Base-by-base conservation (phyloP, 2,888 invertebrate species). In the Pandemis cinnamomeana region DNA sequence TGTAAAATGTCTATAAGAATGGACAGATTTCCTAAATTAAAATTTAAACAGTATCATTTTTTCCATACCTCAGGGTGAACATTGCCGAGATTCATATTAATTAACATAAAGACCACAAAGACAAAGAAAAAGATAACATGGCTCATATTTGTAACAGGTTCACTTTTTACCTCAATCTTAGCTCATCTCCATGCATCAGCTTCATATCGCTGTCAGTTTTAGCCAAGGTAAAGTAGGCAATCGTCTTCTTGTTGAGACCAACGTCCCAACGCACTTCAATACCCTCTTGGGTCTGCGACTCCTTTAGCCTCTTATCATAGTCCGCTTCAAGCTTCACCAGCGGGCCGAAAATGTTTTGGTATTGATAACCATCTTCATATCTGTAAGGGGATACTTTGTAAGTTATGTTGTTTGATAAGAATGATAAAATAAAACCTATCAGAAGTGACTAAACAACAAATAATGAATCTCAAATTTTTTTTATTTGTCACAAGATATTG, bases 131-230 rank as follows among this genome's bases (percentile, higher is more conserved):
- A 42, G n/a, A 60, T 7, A 0, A 55, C 8, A 36, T 36, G 27
- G 1, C 7, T 44, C 44, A 10, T 4, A n/a, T 41, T 36, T 15
- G 41, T 2, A 42, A 42, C 3, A 41, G 41, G 41, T 41, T 27
- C 15, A 3, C 42, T 73, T 78, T 67, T 79, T 82, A 94, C 83
- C 99, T 96, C 80, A 99, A 94, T 81, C 98, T 95, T 71, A 99
- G 90, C 88, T 99, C 99, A 94, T 99, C 99, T 7, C 99, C 99
- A 86, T 99, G 99, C 99, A 99, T 99, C 71, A 99, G 92, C 87
- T 99, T 98, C 98, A 99, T 99, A 85, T 99, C 99, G 75, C 99
- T 99, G 85, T 99, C 98, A 3, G 99, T 99, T 93, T 99, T 99
- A 4, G 99, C 98, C 70, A 99, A 95, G 70, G 98, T 98, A 87